These are phyloP conservation scores for Sphaerophoria taeniata DNA, from an alignment of 2,888 invertebrate species.

Conservation along the genomic window DNA sequence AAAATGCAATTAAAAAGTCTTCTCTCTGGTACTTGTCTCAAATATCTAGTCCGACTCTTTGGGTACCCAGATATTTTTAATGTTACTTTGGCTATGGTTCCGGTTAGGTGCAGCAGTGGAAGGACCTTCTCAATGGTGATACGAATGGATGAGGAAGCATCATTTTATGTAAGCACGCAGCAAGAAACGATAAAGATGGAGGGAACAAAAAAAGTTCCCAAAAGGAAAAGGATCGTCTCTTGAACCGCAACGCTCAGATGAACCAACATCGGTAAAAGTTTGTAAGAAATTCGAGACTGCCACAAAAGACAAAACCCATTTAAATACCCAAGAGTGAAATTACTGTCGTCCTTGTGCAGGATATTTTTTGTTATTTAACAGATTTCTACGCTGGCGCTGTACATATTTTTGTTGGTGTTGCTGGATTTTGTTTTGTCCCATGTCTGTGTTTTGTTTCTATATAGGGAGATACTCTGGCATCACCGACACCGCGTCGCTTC, in stretches of 20 bases:
- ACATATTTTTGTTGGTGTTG: conserved; percentile 12
- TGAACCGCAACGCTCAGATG: neutral
- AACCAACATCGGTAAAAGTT: conserved; percentile 40
- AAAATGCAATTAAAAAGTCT: conserved; percentile 73
- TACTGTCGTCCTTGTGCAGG: conserved; percentile 66
- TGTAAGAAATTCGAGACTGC: conserved; percentile 72
- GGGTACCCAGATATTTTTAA: conserved; percentile 38
- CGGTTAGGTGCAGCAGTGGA: neutral
- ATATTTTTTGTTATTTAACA: conserved; percentile 2
- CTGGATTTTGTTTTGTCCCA: conserved; percentile 15
- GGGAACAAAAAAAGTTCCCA: conserved; percentile 21
- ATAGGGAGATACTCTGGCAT: conserved; percentile 1
- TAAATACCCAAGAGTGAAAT: conserved; percentile 71
- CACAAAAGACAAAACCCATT: conserved; percentile 59
- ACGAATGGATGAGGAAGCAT: conserved; percentile 41
- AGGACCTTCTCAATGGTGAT: neutral
- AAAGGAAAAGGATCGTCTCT: no score
- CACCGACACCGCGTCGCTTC: neutral
- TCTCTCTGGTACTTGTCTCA: conserved; percentile 33
- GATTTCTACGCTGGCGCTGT: neutral
- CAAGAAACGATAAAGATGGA: conserved; percentile 51
- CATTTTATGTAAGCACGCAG: conserved; percentile 48
- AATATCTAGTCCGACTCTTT: neutral
- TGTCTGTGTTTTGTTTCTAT: conserved; percentile 2
- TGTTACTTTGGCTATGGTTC: conserved; percentile 31